Percentiles rank a stretch among this genome's conserved stretches.
Conservation (phyloP, 2,888 invertebrate species). For the Eudemis profundana region DNA sequence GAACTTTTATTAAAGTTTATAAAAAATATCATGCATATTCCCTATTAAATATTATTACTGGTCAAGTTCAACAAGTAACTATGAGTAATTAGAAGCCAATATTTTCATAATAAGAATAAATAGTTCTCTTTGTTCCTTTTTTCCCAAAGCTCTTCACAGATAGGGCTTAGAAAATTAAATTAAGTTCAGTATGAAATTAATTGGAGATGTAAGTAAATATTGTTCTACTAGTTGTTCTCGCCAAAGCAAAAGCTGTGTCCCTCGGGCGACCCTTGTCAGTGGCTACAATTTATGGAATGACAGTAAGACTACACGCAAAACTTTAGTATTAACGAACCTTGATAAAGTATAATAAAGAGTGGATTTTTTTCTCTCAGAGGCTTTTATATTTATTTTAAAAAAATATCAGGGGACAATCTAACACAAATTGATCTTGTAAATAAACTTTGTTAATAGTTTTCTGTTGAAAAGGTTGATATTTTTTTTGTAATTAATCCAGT, state of each 20-base stretch:
- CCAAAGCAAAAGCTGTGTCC: slow-evolving; percentile 21
- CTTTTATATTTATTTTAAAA: no score
- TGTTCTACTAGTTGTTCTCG: slow-evolving; percentile 13
- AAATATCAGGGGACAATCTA: no score
- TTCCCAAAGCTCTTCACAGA: slow-evolving; percentile 7
- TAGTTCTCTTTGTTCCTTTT: no score
- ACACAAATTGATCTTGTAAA: no score
- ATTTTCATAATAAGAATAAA: not conserved
- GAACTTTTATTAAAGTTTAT: no score
- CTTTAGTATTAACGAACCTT: slow-evolving; percentile 23
- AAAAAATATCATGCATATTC: no score
- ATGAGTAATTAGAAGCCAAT: not conserved
- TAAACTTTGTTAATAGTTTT: no score
- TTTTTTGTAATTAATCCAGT: no score
- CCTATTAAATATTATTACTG: no score
- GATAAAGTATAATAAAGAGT: slow-evolving; percentile 16
- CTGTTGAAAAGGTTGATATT: no score
- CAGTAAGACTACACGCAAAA: slow-evolving; percentile 18
- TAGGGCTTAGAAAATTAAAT: slow-evolving; percentile 18
- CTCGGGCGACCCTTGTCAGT: slow-evolving; percentile 30
- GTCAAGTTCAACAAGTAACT: not conserved
- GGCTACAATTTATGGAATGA: slow-evolving; percentile 26
- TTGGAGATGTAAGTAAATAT: slow-evolving; percentile 24
- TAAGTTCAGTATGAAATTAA: slow-evolving; percentile 20
- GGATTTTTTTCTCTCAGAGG: no score